Evolutionary conservation across 2,797 vertebrate genomes (phyloP).

Genomic region (Melanotaenia maccullochi): DNA sequence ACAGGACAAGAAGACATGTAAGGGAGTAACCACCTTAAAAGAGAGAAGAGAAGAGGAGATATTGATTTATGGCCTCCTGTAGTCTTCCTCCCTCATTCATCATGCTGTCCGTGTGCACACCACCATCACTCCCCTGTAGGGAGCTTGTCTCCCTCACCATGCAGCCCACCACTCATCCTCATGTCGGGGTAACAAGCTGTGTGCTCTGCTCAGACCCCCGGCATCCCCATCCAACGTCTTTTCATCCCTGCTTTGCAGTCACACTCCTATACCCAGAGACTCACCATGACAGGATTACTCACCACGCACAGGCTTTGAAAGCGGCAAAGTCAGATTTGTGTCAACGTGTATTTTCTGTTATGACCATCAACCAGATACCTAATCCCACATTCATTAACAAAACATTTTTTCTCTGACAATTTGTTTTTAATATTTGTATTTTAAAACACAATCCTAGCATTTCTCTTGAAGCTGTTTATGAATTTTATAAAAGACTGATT

Average conservation of each 20-base stretch:
- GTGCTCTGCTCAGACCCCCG: constrained; percentile 52
- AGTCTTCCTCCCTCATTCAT: constrained; percentile 74
- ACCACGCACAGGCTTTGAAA: constrained; percentile 32
- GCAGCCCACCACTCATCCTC: constrained; percentile 65
- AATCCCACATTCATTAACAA: constrained; percentile 36
- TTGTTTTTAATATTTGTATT: constrained; percentile 35
- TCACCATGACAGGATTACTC: constrained; percentile 61
- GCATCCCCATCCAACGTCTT: constrained; percentile 16
- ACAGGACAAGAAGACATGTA: constrained; percentile 60
- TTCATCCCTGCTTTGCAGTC: constrained; percentile 34
- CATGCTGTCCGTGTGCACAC: constrained; percentile 71
- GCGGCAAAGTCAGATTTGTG: constrained; percentile 51
- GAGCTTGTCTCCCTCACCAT: constrained; percentile 59
- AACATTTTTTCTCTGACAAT: constrained; percentile 52
- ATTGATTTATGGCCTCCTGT: constrained; percentile 81
- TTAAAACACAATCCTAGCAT: not conserved
- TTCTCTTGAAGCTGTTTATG: constrained; percentile 12
- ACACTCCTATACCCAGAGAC: constrained; percentile 51
- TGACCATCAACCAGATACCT: constrained; percentile 44
- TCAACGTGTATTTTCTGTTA: constrained; percentile 49
- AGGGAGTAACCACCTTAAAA: constrained; percentile 66
- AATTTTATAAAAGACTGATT: not conserved
- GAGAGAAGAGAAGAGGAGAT: constrained; percentile 61
- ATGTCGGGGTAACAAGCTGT: constrained; percentile 69
- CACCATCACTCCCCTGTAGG: constrained; percentile 59